A percentile compares a stretch with the other conserved stretches of the same genome.
These are phyloP conservation scores for Haliclona indistincta DNA, from an alignment of 37 sponge, comb jelly and placozoan genomes.

Conservation along the genomic window DNA sequence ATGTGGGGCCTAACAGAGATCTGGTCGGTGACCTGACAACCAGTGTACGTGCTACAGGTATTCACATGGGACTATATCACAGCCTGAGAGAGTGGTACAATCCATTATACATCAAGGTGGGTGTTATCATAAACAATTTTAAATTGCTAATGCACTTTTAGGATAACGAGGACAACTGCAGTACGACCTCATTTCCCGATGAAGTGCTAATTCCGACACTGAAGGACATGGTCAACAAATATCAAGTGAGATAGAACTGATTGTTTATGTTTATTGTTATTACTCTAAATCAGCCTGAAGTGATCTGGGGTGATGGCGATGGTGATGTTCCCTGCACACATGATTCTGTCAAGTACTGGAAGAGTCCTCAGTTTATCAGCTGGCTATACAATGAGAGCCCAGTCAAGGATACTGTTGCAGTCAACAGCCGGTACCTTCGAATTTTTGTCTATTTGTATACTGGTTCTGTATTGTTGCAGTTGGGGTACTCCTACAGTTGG, in stretches of 20 bases:
- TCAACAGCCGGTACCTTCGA: constrained; percentile 52
- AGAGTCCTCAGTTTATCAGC: constrained; percentile 60
- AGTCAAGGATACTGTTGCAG: constrained; percentile 51
- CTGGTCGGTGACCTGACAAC: constrained; percentile 61
- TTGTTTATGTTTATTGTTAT: not conserved
- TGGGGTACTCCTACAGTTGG: constrained; percentile 59
- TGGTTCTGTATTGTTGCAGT: not conserved
- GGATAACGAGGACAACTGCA: constrained; percentile 65
- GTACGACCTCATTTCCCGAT: constrained; percentile 50
- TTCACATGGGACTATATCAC: constrained; percentile 80
- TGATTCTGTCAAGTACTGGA: constrained; percentile 72
- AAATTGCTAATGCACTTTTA: not conserved
- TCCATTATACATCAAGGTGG: constrained; percentile 58
- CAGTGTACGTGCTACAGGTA: constrained; percentile 64
- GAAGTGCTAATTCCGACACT: constrained; percentile 62
- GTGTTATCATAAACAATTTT: not conserved
- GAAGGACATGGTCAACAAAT: constrained; percentile 56
- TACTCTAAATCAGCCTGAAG: constrained; percentile 49
- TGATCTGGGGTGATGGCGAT: constrained; percentile 82
- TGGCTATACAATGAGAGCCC: constrained; percentile 86
- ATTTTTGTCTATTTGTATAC: too few relatives aligned
- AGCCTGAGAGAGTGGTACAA: constrained; percentile 85
- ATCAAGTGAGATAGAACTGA: constrained; percentile 48
- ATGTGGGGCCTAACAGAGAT: constrained; percentile 71
- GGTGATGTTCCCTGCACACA: constrained; percentile 64